phyloP scores from a whole-genome alignment of 64 coral and sea anemone species.

The Stylophora pistillata region DNA sequence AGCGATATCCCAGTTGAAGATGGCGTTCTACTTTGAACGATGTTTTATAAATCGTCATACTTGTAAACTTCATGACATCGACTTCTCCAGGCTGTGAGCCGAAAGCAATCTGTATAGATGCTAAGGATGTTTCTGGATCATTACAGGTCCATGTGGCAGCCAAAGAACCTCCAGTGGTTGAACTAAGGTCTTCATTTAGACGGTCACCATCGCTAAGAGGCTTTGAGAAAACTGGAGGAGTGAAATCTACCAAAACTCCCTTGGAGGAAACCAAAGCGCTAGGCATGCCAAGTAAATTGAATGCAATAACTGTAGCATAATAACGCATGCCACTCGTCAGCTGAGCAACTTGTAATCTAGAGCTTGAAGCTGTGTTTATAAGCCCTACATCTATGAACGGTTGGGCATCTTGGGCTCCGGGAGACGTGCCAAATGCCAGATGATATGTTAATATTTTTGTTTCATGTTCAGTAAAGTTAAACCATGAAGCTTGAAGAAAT shows the following conservation, averaged over 20 bases:
- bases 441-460: slow-evolving; percentile 71
- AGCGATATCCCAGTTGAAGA: slow-evolving; percentile 72
- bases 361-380: slow-evolving; percentile 63
- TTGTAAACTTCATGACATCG: slow-evolving; percentile 63
- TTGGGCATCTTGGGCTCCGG: slow-evolving; percentile 67
- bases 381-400: slow-evolving; percentile 79
- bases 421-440: slow-evolving; percentile 82
- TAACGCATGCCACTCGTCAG: slow-evolving; percentile 72
- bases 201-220: slow-evolving; percentile 65
- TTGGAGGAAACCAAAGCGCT: slow-evolving; percentile 77
- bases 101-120: slow-evolving; percentile 68
- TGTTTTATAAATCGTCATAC: slow-evolving; percentile 31
- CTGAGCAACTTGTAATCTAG: slow-evolving; percentile 68
- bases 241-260: slow-evolving; percentile 79
- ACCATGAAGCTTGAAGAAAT: slow-evolving; percentile 81
- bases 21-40: slow-evolving; percentile 24
- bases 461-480: slow-evolving; percentile 77
- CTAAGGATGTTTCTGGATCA: slow-evolving; percentile 68
- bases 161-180: slow-evolving; percentile 30
- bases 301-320: slow-evolving; percentile 83
- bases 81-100: slow-evolving; percentile 80
- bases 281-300: slow-evolving; percentile 73
- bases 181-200: slow-evolving; percentile 34
- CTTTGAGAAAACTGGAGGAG: slow-evolving; percentile 64
- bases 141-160: slow-evolving; percentile 69